A percentile compares a stretch with the other conserved stretches of the same genome.
Conservation (phyloP, 2,113 vertebrate species). For the Chloropsis cyanopogon region DNA sequence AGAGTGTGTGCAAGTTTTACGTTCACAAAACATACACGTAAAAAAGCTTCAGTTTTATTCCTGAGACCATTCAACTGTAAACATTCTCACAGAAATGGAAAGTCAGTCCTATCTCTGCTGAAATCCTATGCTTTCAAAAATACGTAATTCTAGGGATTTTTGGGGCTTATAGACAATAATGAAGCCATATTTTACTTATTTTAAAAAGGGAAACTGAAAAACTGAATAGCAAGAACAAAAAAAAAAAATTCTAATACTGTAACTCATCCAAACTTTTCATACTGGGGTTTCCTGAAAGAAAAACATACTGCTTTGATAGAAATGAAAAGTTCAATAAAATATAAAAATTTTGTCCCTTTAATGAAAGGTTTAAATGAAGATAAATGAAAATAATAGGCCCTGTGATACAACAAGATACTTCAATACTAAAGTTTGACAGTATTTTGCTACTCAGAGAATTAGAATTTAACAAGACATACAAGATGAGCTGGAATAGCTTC, state of each 20-base stretch:
- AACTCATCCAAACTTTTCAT: not conserved
- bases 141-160: not conserved
- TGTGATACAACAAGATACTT: not conserved
- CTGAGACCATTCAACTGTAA: not conserved
- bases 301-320: not conserved
- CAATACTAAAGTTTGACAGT: not conserved
- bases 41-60: not conserved
- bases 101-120: not conserved
- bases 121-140: not conserved
- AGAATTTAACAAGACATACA: not conserved
- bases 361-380: not conserved
- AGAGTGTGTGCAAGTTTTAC: not conserved
- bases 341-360: not conserved
- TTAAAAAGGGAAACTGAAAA: not conserved
- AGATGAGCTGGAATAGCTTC: not conserved
- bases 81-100: slow-evolving; percentile 4
- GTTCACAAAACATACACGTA: not conserved
- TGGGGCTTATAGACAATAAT: not conserved
- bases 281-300: not conserved
- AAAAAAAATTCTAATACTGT: not conserved
- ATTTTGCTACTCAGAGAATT: not conserved
- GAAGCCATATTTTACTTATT: not conserved
- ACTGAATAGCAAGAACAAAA: not conserved
- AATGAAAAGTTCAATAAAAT: not conserved
- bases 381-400: not conserved